These are phyloP conservation scores for Adelphocoris suturalis DNA, from an alignment of 2,888 invertebrate genomes.

Conservation along the genomic window DNA sequence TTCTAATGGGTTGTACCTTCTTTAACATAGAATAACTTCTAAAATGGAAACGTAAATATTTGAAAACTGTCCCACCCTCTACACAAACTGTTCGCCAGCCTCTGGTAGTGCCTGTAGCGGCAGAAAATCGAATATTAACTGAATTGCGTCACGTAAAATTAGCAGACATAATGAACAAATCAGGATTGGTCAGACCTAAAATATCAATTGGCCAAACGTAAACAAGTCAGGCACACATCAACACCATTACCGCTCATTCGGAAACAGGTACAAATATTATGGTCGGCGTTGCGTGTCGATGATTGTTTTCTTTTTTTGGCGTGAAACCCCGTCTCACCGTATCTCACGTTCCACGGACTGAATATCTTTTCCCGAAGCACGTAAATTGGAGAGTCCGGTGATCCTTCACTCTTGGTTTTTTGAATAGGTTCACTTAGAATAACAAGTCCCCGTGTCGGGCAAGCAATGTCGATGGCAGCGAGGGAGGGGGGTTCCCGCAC, in stretches of 20 bases:
- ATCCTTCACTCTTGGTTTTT: constrained; percentile 45
- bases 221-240: neutral
- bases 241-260: neutral
- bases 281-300: constrained; percentile 11
- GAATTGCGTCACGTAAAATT: too few relatives aligned
- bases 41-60: too few relatives aligned
- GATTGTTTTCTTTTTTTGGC: constrained; percentile 26
- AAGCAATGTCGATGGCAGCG: neutral
- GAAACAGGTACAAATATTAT: constrained; percentile 29
- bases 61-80: too few relatives aligned
- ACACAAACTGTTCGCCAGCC: too few relatives aligned
- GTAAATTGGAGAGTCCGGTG: constrained; percentile 43
- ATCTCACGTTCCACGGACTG: constrained; percentile 30
- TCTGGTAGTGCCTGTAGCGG: too few relatives aligned
- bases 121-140: too few relatives aligned
- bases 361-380: constrained; percentile 42
- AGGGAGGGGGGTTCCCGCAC: constrained; percentile 31
- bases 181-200: too few relatives aligned
- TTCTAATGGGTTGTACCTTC: too few relatives aligned
- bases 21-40: too few relatives aligned
- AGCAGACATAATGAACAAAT: too few relatives aligned
- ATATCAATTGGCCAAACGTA: neutral
- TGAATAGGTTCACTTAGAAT: constrained; percentile 50
- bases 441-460: constrained; percentile 49
- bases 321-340: constrained; percentile 39